Evolutionary conservation across 2,888 invertebrate species (phyloP), one percentile per base, ranked within the genome.

Genomic region (Rugalucina vietnamica): DNA sequence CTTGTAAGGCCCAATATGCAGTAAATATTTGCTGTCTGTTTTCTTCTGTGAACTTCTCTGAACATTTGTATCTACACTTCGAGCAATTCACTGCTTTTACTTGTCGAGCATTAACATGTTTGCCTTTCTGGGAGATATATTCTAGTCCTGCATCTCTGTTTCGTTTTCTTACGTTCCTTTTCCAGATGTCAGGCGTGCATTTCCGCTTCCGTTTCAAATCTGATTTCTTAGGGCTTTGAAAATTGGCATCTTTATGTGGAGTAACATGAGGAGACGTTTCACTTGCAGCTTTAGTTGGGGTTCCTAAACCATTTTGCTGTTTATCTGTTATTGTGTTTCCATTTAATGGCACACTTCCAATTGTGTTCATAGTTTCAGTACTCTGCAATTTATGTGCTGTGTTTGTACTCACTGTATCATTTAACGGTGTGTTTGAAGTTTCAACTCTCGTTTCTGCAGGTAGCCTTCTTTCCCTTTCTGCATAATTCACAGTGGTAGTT

Each of bases 1-100:
- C 84, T 18, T 85, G 81, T 21, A 88, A 49, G 72, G 74, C 85
- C 86, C 88, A 87, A 43, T 85, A 88, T 78, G 78, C 82, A 8
- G 83, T 73, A 80, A 87, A 87, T 4, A 85, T 80, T 76, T 87
- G 82, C 69, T 80, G 73, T 69, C 87, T 77, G 0, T 81, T 82
- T 60, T 87, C 87, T 43, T 87, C 82, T 29, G 84, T 80, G 50
- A 87, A 79, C 65, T 87, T 87, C 10, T 84, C 84, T 1, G 78
- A 72, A 37, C 87, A 87, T 54, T 70, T 82, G 43, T 82, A 82
- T 72, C 84, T 87, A 79, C 84, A 87, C 50, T 84, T 87, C 5
- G 82, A 75, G 54, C 84, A 87, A 57, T 87, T 82, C 3, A 84
- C 84, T 34, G 82, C 29, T 43, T 70, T 37, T 54, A 87, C 70